Conservation (phyloP, 2,888 invertebrate species). For the Drosophila diplacantha region DNA sequence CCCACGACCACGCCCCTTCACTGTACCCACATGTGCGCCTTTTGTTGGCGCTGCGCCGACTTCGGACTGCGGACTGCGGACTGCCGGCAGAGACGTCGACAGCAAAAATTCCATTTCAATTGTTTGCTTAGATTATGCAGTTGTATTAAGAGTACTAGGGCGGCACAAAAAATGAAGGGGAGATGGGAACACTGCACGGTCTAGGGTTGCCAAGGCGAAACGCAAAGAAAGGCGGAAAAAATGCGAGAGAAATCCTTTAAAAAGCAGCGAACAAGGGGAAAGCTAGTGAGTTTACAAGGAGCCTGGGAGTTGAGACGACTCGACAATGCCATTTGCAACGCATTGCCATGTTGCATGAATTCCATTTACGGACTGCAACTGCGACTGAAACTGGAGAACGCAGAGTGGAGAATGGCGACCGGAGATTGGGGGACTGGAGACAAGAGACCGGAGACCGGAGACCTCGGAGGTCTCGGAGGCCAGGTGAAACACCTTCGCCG, state of each 20-base stretch:
- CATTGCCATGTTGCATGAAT: conserved; percentile 49
- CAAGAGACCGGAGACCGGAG: conserved; percentile 13
- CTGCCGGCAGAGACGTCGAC: conserved; percentile 39
- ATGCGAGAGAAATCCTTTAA: conserved; percentile 32
- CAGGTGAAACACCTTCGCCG: conserved; percentile 19
- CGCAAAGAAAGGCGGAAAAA: conserved; percentile 22
- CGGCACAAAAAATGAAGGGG: conserved; percentile 8
- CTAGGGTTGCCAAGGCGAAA: conserved; percentile 35
- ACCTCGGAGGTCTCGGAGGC: conserved; percentile 14
- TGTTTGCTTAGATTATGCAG: conserved; percentile 75
- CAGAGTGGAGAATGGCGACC: conserved; percentile 2
- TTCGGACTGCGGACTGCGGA: conserved; percentile 5
- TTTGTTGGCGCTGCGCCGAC: conserved; percentile 50
- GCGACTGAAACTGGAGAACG: conserved; percentile 28
- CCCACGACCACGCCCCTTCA: conserved; percentile 32
- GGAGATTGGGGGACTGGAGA: conserved; percentile 13
- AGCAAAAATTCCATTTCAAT: conserved; percentile 73
- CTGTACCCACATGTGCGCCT: conserved; percentile 39
- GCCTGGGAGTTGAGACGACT: conserved; percentile 45
- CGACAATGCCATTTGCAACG: conserved; percentile 48
- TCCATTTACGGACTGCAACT: conserved; percentile 42
- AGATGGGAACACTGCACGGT: conserved; percentile 33
- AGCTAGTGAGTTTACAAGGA: conserved; percentile 43
- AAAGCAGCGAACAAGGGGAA: conserved; percentile 41
- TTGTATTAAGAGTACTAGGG: conserved; percentile 57